Conservation (phyloP, 2,113 vertebrate species). For the Rhea americana region DNA sequence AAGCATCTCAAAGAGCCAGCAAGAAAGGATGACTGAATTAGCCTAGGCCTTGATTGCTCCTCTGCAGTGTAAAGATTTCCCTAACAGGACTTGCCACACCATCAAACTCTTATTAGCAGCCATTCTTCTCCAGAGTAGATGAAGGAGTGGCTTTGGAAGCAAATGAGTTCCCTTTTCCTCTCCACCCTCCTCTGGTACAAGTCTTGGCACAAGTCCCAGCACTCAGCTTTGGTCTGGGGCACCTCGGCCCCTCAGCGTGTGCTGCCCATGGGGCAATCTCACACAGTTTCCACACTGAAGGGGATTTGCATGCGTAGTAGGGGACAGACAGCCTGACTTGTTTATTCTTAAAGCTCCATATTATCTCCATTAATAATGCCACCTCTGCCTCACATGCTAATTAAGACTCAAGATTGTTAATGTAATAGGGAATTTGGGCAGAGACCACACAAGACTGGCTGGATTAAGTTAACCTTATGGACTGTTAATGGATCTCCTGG, state of each 20-base stretch:
- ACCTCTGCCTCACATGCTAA: slow-evolving; percentile 71
- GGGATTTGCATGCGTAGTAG: slow-evolving; percentile 41
- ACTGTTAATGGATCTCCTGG: slow-evolving; percentile 71
- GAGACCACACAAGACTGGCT: slow-evolving; percentile 62
- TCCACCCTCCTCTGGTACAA: background rate
- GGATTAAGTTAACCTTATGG: slow-evolving; percentile 71
- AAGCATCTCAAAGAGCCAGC: background rate
- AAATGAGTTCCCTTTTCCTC: background rate
- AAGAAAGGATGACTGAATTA: background rate
- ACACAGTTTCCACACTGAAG: background rate
- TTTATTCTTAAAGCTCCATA: slow-evolving; percentile 68
- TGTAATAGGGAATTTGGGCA: slow-evolving; percentile 68
- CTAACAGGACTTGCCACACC: background rate
- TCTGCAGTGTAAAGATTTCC: background rate
- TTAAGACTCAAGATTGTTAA: slow-evolving; percentile 68
- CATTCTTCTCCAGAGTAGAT: background rate
- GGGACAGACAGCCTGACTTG: slow-evolving; percentile 37
- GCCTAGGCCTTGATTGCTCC: background rate
- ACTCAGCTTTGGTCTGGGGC: background rate
- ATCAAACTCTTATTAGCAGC: background rate
- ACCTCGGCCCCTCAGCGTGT: background rate
- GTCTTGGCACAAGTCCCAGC: accelerated
- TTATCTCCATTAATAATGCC: slow-evolving; percentile 72
- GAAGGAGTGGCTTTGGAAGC: background rate
- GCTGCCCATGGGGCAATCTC: background rate